Conservation (phyloP, 2,888 invertebrate genomes). For the Ennomos erosarius region DNA sequence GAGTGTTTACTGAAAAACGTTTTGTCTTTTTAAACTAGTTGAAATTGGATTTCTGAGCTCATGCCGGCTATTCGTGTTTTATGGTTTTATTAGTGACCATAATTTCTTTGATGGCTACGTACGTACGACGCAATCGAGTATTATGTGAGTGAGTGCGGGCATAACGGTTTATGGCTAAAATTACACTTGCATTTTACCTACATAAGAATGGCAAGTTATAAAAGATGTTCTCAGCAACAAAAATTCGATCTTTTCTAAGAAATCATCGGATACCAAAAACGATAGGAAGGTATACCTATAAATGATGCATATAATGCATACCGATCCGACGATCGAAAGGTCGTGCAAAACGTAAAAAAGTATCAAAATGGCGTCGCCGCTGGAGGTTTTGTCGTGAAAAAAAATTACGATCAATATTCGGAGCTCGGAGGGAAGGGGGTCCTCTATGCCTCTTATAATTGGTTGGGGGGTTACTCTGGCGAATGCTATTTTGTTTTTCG, state of each 20-base stretch:
- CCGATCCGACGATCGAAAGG: neutral
- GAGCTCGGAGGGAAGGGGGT: conserved; percentile 60
- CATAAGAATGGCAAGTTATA: conserved; percentile 11
- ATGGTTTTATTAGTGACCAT: conserved; percentile 40
- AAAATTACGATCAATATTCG: conserved; percentile 80
- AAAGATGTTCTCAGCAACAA: neutral
- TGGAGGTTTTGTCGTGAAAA: conserved; percentile 66
- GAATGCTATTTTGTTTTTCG: conserved; percentile 57
- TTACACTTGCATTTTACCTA: conserved; percentile 25
- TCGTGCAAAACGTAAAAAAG: conserved; percentile 30
- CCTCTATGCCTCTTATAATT: conserved; percentile 66
- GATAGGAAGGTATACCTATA: neutral
- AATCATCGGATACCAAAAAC: neutral
- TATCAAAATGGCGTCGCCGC: conserved; percentile 37
- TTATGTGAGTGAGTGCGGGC: conserved; percentile 34
- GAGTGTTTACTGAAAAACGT: conserved; percentile 55
- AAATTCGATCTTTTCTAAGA: neutral
- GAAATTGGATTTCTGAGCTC: conserved; percentile 42
- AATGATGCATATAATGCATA: too few species aligned
- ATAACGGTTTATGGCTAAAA: conserved; percentile 38
- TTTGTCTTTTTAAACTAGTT: conserved; percentile 44
- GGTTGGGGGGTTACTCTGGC: conserved; percentile 70
- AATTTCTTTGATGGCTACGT: conserved; percentile 38
- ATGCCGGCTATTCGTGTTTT: conserved; percentile 40
- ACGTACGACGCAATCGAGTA: conserved; percentile 36